phyloP scores from a whole-genome alignment of 2,797 vertebrate species.

The Tachyglossus aculeatus region DNA sequence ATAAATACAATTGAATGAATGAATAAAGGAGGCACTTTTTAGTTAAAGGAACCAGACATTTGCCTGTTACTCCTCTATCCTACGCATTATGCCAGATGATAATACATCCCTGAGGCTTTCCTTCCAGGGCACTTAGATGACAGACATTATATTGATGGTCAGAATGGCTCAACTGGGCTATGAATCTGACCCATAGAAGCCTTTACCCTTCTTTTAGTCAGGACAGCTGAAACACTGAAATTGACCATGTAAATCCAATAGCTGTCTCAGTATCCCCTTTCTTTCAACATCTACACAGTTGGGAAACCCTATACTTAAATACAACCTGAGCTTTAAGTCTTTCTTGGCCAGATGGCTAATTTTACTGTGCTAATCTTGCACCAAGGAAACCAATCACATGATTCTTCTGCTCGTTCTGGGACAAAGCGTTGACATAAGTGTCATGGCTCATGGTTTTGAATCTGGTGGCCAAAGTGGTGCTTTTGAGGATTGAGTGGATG shows the following conservation, averaged over 20 bases:
- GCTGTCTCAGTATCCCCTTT: conserved; percentile 42
- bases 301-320: conserved; percentile 73
- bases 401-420: conserved; percentile 68
- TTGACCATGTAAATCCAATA: conserved; percentile 19
- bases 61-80: too few species aligned
- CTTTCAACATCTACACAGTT: conserved; percentile 49
- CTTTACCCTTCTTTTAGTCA: conserved; percentile 47
- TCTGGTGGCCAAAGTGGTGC: background rate
- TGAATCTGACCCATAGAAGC: conserved; percentile 38
- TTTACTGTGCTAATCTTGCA: conserved; percentile 73
- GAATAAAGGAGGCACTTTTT: too few species aligned
- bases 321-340: conserved; percentile 70
- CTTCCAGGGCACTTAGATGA: too few species aligned
- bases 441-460: conserved; percentile 50
- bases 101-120: too few species aligned
- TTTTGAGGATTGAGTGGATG: background rate
- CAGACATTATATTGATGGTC: too few species aligned
- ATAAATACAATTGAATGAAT: too few species aligned
- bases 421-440: conserved; percentile 67
- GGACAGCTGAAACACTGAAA: conserved; percentile 27
- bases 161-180: too few species aligned
- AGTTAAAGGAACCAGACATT: too few species aligned
- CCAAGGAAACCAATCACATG: conserved; percentile 64
- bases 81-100: too few species aligned
- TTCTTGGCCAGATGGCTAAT: conserved; percentile 78